Evolutionary conservation across 2,797 vertebrate species (phyloP).

Genomic region (Chiloscyllium punctatum): DNA sequence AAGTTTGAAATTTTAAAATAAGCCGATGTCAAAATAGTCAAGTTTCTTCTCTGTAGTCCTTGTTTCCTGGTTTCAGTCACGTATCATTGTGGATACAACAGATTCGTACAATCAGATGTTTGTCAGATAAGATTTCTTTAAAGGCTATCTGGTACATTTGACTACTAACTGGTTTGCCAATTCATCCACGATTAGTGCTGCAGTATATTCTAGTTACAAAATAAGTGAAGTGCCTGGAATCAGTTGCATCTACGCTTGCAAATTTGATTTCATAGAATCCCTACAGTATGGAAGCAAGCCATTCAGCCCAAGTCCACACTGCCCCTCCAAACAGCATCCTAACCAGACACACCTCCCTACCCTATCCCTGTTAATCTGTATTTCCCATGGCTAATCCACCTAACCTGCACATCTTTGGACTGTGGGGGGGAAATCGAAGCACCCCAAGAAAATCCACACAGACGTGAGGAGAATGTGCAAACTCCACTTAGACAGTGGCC

Average conservation of each 20-base stretch:
- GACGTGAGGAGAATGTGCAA: too few relatives aligned
- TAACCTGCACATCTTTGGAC: too few relatives aligned
- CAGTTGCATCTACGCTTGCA: neutral
- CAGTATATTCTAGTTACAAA: neutral
- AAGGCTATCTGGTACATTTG: neutral
- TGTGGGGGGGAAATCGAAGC: too few relatives aligned
- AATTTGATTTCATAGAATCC: too few relatives aligned
- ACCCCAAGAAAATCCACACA: too few relatives aligned
- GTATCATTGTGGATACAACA: neutral
- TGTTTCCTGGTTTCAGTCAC: neutral
- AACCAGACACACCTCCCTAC: too few relatives aligned
- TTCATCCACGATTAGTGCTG: neutral
- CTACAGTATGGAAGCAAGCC: too few relatives aligned
- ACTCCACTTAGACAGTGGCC: too few relatives aligned
- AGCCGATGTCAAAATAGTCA: neutral
- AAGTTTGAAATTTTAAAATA: neutral
- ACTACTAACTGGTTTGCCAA: neutral
- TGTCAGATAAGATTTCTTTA: neutral
- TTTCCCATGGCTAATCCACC: too few relatives aligned
- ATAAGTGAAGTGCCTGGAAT: neutral
- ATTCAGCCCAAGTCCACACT: too few relatives aligned
- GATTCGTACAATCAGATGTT: neutral
- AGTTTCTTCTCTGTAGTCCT: neutral
- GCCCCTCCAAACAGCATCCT: too few relatives aligned
- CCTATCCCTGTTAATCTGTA: too few relatives aligned